Conservation (phyloP, 1,140 invertebrate species). For the Drosophila novamexicana region DNA sequence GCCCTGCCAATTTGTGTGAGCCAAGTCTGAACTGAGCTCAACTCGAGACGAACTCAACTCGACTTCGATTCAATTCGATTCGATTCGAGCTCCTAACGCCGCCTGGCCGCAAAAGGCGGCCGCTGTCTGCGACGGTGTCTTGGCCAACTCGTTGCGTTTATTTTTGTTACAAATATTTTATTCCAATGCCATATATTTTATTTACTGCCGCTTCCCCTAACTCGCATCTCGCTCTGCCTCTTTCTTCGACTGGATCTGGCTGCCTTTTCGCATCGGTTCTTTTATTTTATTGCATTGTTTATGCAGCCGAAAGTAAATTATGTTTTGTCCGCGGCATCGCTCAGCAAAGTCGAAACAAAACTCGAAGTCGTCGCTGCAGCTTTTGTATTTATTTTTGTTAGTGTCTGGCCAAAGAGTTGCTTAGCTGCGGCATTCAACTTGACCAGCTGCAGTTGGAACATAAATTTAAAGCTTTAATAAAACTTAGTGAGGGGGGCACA, state of each 20-base stretch:
- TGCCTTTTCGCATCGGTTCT: constrained; percentile 56
- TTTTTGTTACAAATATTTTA: constrained; percentile 83
- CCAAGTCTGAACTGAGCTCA: too few species aligned
- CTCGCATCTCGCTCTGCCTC: background rate
- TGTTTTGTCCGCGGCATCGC: constrained; percentile 62
- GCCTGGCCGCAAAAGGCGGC: constrained; percentile 4
- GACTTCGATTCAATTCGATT: constrained; percentile 1
- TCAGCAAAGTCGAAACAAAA: constrained; percentile 41
- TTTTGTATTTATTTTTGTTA: constrained; percentile 34
- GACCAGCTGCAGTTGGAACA: background rate
- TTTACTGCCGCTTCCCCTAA: constrained; percentile 40
- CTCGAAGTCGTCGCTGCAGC: constrained; percentile 41
- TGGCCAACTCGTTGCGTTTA: constrained; percentile 51
- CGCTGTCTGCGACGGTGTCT: constrained; percentile 8
- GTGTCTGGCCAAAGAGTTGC: constrained; percentile 3
- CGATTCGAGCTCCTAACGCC: constrained; percentile 31
- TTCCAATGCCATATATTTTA: constrained; percentile 83
- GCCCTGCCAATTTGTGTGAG: constrained; percentile 9
- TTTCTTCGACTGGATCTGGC: constrained; percentile 10
- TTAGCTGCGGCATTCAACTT: background rate
- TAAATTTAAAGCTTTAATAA: too few species aligned
- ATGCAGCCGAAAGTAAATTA: constrained; percentile 81
- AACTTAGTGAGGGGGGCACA: too few species aligned
- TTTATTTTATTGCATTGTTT: constrained; percentile 83
- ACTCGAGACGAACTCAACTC: background rate